A percentile compares a stretch with the other conserved stretches of the same genome.
phyloP scores from a whole-genome alignment of 1,140 invertebrate species.

The Polyergus mexicanus region DNA sequence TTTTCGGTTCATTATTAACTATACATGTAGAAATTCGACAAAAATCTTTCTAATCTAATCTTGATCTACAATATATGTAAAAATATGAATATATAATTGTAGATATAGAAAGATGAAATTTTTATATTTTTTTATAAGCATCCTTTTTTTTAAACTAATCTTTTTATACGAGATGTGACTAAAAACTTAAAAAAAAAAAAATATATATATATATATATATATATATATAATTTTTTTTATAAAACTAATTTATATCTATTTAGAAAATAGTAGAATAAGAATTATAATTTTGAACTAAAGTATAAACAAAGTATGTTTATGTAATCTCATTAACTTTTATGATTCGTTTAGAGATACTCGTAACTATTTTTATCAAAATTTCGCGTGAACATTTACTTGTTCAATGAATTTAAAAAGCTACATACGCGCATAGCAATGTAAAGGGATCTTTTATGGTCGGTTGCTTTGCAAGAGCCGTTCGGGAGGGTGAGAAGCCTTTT shows the following conservation, averaged over 20 bases:
- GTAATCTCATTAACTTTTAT: slow-evolving; percentile 13
- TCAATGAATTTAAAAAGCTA: neutral
- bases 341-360: neutral
- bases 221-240: no score
- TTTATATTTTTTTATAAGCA: no score
- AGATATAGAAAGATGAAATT: neutral
- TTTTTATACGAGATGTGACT: neutral
- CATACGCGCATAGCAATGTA: slow-evolving; percentile 15
- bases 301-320: neutral
- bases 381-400: neutral
- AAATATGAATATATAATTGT: neutral
- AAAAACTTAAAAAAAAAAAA: no score
- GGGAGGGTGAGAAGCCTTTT: slow-evolving; percentile 21
- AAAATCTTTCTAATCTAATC: neutral
- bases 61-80: neutral
- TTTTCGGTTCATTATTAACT: slow-evolving; percentile 10
- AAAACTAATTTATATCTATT: neutral
- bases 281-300: neutral
- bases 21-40: neutral
- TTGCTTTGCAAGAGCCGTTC: neutral
- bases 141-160: neutral
- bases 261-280: neutral
- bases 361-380: slow-evolving; percentile 35
- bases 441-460: slow-evolving; percentile 23
- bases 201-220: no score